phyloP scores from a whole-genome alignment of 2,888 invertebrate species.

The Caenorhabditis panamensis region DNA sequence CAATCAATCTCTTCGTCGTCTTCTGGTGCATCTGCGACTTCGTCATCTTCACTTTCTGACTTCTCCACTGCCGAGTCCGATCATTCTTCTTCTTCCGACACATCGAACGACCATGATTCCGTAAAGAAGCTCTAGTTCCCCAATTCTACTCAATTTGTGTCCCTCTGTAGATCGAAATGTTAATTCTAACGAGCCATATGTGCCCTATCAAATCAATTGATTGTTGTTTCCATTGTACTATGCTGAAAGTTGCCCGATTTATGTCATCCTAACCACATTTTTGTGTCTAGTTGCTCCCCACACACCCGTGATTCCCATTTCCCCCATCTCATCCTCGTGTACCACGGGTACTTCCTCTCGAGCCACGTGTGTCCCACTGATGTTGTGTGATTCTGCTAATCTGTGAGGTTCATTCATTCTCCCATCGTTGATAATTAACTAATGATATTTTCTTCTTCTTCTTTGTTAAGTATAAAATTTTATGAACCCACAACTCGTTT shows the following conservation, averaged over 20 bases:
- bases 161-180: constrained; percentile 24
- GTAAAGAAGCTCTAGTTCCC: neutral
- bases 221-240: constrained; percentile 32
- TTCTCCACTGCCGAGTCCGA: constrained; percentile 14
- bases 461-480: constrained; percentile 53
- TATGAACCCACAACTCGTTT: constrained; percentile 32
- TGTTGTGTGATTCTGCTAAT: constrained; percentile 7
- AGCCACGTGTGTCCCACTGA: constrained; percentile 8
- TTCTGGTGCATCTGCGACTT: no score
- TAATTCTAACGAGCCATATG: constrained; percentile 25
- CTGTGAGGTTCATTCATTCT: constrained; percentile 18
- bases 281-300: constrained; percentile 43
- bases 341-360: constrained; percentile 40
- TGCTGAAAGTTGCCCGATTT: constrained; percentile 49
- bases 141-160: constrained; percentile 1
- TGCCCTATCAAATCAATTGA: constrained; percentile 9
- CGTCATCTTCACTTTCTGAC: constrained; percentile 19
- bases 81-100: neutral
- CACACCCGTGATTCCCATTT: neutral
- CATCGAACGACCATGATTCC: neutral
- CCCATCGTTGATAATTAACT: constrained; percentile 55
- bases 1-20: constrained; percentile 31
- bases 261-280: constrained; percentile 49
- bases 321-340: constrained; percentile 25
- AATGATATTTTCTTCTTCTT: constrained; percentile 45